Evolutionary conservation across 2,888 invertebrate genomes (phyloP), one percentile per base, ranked within the genome.

Genomic region (Anoplius nigerrimus): DNA sequence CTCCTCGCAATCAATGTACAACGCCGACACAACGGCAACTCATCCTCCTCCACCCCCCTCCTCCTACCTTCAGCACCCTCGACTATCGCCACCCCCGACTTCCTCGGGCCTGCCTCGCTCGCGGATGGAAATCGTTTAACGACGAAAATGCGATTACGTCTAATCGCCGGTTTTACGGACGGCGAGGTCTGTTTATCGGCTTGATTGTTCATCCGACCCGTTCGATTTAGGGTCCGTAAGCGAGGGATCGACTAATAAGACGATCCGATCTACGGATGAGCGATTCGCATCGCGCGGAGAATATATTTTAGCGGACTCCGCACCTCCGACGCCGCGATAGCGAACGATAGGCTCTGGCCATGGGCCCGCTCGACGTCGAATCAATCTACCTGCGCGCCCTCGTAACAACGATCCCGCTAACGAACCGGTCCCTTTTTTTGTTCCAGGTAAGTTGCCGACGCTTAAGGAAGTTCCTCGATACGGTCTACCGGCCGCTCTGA

Each of bases 401-500:
- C 59, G 58, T 20, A 72, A 68, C 69, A 74, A 67, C 59, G 61
- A 46, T 57, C 24, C 69, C 61, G 66, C 72, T 80, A 78, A 82
- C 81, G 74, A 81, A 79, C 74, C 69, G 59, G 54, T 62, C 62
- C 48, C 62, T 55, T 46, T 43, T 61, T 65, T 63, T 73, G 75
- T 81, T 76, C 79, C 78, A 83, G 82, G 85, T 82, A 78, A 82
- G 77, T 77, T 72, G 67, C 70, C 69, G 71, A 71, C 69, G 70
- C 64, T 34, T 18, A 20, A 57, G 20, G 22, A 34, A n/a, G 27
- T 43, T 45, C 43, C 20, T 21, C 45, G 56, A 42, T 43, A 42
- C 43, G 21, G 20, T 48, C 18, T 16, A 16, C 16, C 48, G 16
- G 48, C 4, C 48, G n/a, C 48, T 34, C n/a, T 48, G 48, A 48